These are phyloP conservation scores for Grantiella picta DNA, from an alignment of 2,113 vertebrate species.

Conservation along the genomic window DNA sequence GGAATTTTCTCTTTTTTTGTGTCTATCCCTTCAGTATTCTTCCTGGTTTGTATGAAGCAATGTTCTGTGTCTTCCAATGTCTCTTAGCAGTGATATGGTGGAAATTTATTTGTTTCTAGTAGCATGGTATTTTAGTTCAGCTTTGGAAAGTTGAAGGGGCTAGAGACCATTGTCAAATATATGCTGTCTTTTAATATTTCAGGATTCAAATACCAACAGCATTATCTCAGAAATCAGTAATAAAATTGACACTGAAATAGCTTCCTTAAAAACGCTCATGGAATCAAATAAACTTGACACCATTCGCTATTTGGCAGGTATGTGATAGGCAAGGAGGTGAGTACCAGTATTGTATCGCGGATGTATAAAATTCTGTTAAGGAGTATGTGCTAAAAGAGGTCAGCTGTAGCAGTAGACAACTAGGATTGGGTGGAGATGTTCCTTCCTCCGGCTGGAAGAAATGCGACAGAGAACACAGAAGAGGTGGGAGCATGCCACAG, in stretches of 20 bases:
- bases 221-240: constrained; percentile 87
- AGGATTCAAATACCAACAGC: constrained; percentile 86
- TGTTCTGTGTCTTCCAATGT: not conserved
- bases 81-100: not conserved
- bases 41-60: not conserved
- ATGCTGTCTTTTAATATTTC: constrained; percentile 19
- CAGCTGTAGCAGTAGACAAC: not conserved
- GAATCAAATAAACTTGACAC: constrained; percentile 95
- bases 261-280: constrained; percentile 91
- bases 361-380: not conserved
- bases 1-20: not conserved
- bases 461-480: not conserved
- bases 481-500: not conserved
- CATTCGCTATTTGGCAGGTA: constrained; percentile 87
- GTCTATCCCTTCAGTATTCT: not conserved
- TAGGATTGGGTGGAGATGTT: not conserved
- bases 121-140: not conserved
- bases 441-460: not conserved
- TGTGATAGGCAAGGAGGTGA: not conserved
- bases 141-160: not conserved
- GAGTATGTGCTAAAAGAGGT: not conserved
- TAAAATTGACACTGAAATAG: constrained; percentile 95
- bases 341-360: not conserved
- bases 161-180: not conserved
- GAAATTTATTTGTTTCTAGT: not conserved